Percentiles rank a stretch among this genome's conserved stretches.
Evolutionary conservation across 2,888 invertebrate species (phyloP).

Genomic region (Thecocarcelia acutangulata): DNA sequence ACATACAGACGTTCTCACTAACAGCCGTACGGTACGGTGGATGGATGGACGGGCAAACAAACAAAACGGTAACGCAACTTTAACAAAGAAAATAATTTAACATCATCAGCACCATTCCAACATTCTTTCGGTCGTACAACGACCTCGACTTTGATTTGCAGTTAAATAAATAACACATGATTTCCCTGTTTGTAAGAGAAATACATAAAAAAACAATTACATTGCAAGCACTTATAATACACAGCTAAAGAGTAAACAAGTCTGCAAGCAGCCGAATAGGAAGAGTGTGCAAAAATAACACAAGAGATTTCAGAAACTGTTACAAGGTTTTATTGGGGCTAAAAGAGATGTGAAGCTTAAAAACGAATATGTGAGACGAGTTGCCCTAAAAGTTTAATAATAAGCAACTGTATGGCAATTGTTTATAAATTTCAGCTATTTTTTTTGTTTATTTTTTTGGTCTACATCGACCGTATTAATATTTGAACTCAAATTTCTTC

Average conservation of each 20-base stretch:
- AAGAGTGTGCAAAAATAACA: background rate
- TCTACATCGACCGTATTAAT: too few relatives aligned
- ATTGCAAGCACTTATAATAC: slow-evolving; percentile 1
- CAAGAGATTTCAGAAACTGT: slow-evolving; percentile 23
- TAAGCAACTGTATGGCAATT: background rate
- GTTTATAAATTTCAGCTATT: too few relatives aligned
- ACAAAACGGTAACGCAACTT: slow-evolving; percentile 66
- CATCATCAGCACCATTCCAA: slow-evolving; percentile 71
- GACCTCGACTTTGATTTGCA: slow-evolving; percentile 81
- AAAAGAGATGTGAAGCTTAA: slow-evolving; percentile 41
- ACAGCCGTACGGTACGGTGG: slow-evolving; percentile 43
- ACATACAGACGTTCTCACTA: slow-evolving; percentile 8
- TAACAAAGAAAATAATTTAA: slow-evolving; percentile 68
- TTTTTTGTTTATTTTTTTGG: too few relatives aligned
- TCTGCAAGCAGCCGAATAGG: background rate
- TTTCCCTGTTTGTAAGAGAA: slow-evolving; percentile 59
- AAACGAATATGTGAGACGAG: slow-evolving; percentile 27
- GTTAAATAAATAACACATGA: slow-evolving; percentile 71
- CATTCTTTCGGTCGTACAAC: slow-evolving; percentile 81
- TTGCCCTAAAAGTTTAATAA: background rate
- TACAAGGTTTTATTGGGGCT: slow-evolving; percentile 28
- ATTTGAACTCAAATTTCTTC: too few relatives aligned
- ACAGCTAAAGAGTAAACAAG: background rate
- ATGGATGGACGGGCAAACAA: slow-evolving; percentile 25
- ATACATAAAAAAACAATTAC: slow-evolving; percentile 8